Conservation (phyloP, 2,888 invertebrate genomes). For the Hirtodrosophila trivittata region DNA sequence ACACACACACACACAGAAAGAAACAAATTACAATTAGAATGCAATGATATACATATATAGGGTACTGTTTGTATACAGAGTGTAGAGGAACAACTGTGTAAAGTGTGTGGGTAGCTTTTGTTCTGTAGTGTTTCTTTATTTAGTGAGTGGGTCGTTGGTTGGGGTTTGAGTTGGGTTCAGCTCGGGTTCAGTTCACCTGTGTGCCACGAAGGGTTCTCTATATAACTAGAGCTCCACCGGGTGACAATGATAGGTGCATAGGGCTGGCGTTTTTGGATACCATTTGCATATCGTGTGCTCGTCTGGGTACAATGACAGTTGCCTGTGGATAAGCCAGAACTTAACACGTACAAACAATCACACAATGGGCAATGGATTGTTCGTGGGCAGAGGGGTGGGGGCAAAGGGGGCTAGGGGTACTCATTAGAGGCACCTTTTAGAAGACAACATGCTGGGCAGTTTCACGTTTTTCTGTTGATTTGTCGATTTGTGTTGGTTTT, state of each 20-base stretch:
- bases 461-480: slow-evolving; percentile 61
- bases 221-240: slow-evolving; percentile 7
- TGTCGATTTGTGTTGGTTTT: slow-evolving; percentile 40
- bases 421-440: slow-evolving; percentile 51
- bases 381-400: neutral
- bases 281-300: slow-evolving; percentile 65
- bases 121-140: slow-evolving; percentile 43
- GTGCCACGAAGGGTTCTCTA: slow-evolving; percentile 15
- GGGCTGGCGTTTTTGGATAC: slow-evolving; percentile 34
- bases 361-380: slow-evolving; percentile 13
- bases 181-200: slow-evolving; percentile 40
- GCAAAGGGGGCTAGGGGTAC: neutral
- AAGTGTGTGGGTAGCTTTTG: slow-evolving; percentile 63
- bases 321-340: slow-evolving; percentile 30
- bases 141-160: slow-evolving; percentile 25
- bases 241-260: slow-evolving; percentile 35
- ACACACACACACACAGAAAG: slow-evolving; percentile 19
- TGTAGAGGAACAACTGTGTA: slow-evolving; percentile 50
- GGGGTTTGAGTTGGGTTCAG: slow-evolving; percentile 37
- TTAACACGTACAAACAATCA: slow-evolving; percentile 41
- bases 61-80: slow-evolving; percentile 7
- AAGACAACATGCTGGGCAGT: slow-evolving; percentile 35
- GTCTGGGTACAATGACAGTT: slow-evolving; percentile 47
- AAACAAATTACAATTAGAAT: slow-evolving; percentile 76
- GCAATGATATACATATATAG: slow-evolving; percentile 48